These are phyloP conservation scores for Australoheros scitulus DNA, from an alignment of 2,113 vertebrate species.

Conservation along the genomic window DNA sequence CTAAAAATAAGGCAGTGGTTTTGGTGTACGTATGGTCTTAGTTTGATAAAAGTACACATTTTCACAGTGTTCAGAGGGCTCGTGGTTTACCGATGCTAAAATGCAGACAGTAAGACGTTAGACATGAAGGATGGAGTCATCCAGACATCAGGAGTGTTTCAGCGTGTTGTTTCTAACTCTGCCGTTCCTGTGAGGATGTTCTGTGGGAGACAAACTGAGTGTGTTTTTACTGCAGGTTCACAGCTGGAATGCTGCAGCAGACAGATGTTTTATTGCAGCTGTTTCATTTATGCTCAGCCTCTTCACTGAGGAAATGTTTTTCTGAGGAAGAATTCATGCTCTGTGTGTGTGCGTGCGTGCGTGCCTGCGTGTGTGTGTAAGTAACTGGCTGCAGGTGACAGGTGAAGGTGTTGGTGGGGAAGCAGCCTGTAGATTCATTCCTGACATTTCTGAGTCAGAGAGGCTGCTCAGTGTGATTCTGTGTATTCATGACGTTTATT, in stretches of 20 bases:
- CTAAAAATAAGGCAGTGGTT: not conserved
- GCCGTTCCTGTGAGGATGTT: not conserved
- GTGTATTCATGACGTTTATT: not conserved
- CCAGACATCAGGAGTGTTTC: not conserved
- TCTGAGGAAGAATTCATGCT: not conserved
- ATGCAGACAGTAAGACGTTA: not conserved
- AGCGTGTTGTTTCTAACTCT: not conserved
- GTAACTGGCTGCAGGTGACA: not conserved
- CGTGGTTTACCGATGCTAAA: not conserved
- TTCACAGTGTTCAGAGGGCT: not conserved
- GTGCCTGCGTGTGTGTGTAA: not conserved
- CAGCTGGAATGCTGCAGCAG: not conserved
- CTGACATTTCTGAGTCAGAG: constrained; percentile 27
- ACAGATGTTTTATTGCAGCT: not conserved
- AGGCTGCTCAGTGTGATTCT: not conserved
- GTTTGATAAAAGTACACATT: not conserved
- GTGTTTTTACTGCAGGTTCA: not conserved
- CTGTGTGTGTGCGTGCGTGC: too few species aligned
- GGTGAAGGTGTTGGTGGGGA: not conserved
- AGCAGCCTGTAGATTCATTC: constrained; percentile 19
- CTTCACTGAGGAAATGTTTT: not conserved
- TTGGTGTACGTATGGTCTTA: not conserved
- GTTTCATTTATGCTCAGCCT: not conserved
- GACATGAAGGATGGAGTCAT: not conserved
- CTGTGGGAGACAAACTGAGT: not conserved